Evolutionary conservation across 2,113 vertebrate genomes (phyloP).

Genomic region (Otus sunia): DNA sequence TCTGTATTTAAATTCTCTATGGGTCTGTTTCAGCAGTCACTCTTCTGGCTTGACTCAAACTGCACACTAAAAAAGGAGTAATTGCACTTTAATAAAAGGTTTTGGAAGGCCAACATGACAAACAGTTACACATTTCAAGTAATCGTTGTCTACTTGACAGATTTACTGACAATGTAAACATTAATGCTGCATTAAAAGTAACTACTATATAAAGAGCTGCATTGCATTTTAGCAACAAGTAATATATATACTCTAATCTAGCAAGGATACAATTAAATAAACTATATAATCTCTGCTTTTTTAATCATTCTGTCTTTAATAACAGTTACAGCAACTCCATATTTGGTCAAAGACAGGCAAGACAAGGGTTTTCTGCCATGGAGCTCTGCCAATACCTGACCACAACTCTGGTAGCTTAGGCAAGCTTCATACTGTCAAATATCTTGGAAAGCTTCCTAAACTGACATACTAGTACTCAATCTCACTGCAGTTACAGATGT

Average conservation of each 20-base stretch:
- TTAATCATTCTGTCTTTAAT: neutral
- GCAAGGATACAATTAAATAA: neutral
- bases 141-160: neutral
- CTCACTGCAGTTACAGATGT: neutral
- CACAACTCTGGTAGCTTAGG: slow-evolving; percentile 29
- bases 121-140: neutral
- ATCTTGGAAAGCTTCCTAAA: slow-evolving; percentile 41
- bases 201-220: neutral
- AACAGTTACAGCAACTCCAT: neutral
- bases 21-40: neutral
- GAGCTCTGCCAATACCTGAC: slow-evolving; percentile 38
- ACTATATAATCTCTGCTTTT: neutral
- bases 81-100: slow-evolving; percentile 54
- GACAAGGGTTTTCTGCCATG: neutral
- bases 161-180: neutral
- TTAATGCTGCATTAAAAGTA: neutral
- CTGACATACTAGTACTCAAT: neutral
- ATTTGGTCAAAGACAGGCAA: slow-evolving; percentile 15
- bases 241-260: neutral
- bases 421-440: neutral
- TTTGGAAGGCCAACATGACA: slow-evolving; percentile 36
- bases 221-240: neutral
- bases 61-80: slow-evolving; percentile 16
- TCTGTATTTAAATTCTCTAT: slow-evolving; percentile 16
- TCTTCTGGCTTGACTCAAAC: slow-evolving; percentile 26